These are phyloP conservation scores for Brevimyrus niger DNA, from an alignment of 2,113 vertebrate genomes.

Conservation along the genomic window DNA sequence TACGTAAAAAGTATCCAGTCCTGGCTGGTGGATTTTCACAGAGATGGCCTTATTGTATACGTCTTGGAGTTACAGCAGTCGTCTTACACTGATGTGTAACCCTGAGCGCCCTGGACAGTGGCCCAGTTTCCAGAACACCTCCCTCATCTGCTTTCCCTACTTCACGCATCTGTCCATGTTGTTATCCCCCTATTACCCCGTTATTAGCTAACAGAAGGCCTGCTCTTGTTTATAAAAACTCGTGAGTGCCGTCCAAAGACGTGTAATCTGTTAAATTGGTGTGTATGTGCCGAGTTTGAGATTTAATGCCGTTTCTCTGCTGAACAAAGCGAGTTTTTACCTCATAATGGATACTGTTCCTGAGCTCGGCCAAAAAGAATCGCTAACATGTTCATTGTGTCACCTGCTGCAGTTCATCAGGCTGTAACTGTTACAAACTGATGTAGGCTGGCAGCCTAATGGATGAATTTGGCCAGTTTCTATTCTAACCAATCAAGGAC, in stretches of 20 bases:
- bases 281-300: neutral
- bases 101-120: neutral
- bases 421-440: conserved; percentile 12
- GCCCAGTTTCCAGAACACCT: neutral
- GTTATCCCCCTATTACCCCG: neutral
- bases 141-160: neutral
- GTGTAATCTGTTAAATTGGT: neutral
- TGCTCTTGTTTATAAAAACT: neutral
- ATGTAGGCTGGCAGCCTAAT: neutral
- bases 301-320: neutral
- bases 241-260: neutral
- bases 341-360: neutral
- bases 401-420: conserved; percentile 16
- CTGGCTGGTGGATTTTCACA: neutral
- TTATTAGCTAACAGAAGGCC: neutral
- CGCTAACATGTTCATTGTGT: neutral
- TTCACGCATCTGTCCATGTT: neutral
- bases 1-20: neutral
- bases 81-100: neutral
- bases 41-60: neutral
- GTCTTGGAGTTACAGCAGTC: neutral
- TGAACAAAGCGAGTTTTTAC: neutral
- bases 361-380: neutral
- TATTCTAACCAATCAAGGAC: neutral
- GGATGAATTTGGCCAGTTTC: neutral